Base-by-base conservation (phyloP, 2,888 invertebrate species). In the Drosophila testacea region DNA sequence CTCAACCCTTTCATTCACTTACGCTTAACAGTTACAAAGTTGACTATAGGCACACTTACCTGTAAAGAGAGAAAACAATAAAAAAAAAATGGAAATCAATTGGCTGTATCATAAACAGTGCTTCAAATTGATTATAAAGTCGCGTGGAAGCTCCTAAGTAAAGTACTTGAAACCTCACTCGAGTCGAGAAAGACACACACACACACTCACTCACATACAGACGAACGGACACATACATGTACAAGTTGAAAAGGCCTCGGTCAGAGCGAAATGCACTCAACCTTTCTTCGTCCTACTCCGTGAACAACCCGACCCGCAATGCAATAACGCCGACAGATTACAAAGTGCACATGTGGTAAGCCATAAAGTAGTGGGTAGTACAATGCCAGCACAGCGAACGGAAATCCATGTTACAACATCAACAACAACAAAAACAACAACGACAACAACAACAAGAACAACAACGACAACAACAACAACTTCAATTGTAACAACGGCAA, bases 281-380 rank as follows among this genome's bases (percentile, higher is more conserved):
- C 64, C 64, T 47, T 67, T 52, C 68, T 66, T 51, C 68, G 64
- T 54, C 60, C 34, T 64, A 32, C n/a, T 46, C 39, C 48, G 50
- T 55, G 66, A 46, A 44, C 36, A 9, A 39, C 57, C 22, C 76
- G 61, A 78, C 71, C 77, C 82, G 70, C 82, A 81, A 84, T 77
- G 85, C 85, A 86, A 88, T 88, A 86, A 86, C 88, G 86, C 88
- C 83, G 85, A 76, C 88, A 86, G 88, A 86, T 86, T 86, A 86
- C 88, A 86, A 88, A 88, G 88, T 88, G 85, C 86, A 88, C 88
- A 86, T 86, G 85, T 75, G 85, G 85, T 86, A 80, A 83, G 83
- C 86, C 86, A 78, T 80, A 73, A 80, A 86, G 86, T 81, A 83
- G 81, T 85, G 83, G 83, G 75, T 67, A 65, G 66, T 66, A 69